These are phyloP conservation scores for Eleutherodactylus coqui DNA, from an alignment of 2,797 vertebrate species.

Conservation along the genomic window DNA sequence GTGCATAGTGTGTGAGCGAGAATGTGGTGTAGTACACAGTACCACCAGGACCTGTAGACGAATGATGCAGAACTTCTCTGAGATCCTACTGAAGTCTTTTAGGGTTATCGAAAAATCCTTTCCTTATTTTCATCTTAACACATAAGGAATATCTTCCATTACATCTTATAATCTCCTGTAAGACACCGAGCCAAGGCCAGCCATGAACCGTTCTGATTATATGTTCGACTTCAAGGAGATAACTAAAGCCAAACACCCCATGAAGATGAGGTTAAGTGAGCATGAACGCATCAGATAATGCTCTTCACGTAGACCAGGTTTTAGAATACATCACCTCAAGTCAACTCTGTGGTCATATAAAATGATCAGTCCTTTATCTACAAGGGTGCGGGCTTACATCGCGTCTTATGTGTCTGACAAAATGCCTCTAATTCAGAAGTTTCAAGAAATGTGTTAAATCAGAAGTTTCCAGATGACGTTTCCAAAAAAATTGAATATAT, in stretches of 20 bases:
- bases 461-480: not conserved
- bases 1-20: too few species aligned
- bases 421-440: not conserved
- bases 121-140: not conserved
- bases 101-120: not conserved
- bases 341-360: not conserved
- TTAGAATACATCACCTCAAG: not conserved
- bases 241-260: not conserved
- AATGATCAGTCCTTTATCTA: not conserved
- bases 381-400: not conserved
- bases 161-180: not conserved
- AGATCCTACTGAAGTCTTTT: not conserved
- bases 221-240: slow-evolving; percentile 1
- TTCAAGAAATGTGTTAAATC: too few species aligned
- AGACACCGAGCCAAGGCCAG: not conserved
- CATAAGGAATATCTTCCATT: not conserved
- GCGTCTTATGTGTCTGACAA: not conserved
- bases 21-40: too few species aligned
- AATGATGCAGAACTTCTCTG: not conserved
- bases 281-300: not conserved
- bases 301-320: not conserved
- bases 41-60: not conserved
- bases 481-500: too few species aligned
- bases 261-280: not conserved
- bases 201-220: not conserved